Evolutionary conservation across 1,140 invertebrate genomes (phyloP).

Genomic region (Halesus radiatus): DNA sequence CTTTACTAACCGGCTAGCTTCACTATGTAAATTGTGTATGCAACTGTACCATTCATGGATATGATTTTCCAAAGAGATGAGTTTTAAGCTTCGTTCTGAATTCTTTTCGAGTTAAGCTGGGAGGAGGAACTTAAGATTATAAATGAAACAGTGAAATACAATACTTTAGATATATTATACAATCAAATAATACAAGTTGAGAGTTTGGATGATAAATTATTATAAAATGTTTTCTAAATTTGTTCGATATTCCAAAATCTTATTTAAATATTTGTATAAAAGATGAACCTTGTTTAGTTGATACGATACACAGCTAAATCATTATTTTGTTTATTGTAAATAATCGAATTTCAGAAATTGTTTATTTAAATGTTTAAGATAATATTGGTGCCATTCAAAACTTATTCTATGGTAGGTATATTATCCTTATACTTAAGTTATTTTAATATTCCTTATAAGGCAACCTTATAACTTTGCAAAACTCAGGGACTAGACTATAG

Average conservation of each 20-base stretch:
- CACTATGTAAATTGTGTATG: too few relatives aligned
- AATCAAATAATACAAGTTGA: constrained; percentile 9
- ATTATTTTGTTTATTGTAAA: constrained; percentile 3
- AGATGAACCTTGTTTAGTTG: background rate
- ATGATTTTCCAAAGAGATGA: too few relatives aligned
- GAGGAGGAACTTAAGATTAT: too few relatives aligned
- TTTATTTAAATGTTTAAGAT: background rate
- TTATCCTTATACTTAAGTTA: background rate
- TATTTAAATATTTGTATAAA: background rate
- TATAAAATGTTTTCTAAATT: constrained; percentile 13
- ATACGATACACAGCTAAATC: background rate
- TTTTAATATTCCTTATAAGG: constrained; percentile 13
- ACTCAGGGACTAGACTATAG: constrained; percentile 22
- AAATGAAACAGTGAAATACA: constrained; percentile 12
- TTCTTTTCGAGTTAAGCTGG: too few relatives aligned
- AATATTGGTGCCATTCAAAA: constrained; percentile 17
- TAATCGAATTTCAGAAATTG: background rate
- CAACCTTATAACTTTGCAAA: constrained; percentile 30
- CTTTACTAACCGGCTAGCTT: too few relatives aligned
- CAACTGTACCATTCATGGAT: too few relatives aligned
- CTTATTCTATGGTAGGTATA: constrained; percentile 5
- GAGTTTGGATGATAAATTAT: constrained; percentile 1
- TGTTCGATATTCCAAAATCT: constrained; percentile 14
- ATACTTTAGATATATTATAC: constrained; percentile 19
- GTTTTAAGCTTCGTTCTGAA: too few relatives aligned